Base-by-base conservation (phyloP, 1,140 invertebrate species). In the Trialeurodes vaporariorum region DNA sequence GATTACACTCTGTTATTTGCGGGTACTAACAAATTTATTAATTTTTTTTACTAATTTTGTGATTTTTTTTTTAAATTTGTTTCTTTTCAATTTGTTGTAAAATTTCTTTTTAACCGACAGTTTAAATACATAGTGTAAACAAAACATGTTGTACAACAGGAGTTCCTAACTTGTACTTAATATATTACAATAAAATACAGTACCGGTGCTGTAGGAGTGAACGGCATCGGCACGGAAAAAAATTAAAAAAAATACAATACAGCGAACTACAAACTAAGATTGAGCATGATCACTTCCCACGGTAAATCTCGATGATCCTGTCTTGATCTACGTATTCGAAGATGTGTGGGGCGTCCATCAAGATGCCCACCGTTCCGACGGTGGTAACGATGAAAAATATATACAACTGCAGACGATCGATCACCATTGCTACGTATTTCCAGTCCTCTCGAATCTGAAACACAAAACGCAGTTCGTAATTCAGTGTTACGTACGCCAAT, bases 401-500 rank as follows among this genome's bases (percentile, higher is more conserved):
- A 77, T 96, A 96, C 67, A 99, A 83, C 77, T 98, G 92, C 63
- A 99, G 82, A 73, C 97, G 87, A 83, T 99, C 97, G 73, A 99
- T 96, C 27, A 99, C 96, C 92, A 98, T 97, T 34, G 96, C 96
- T 9, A 99, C 95, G 78, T 98, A 99, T 77, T 98, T 98, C 97
- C 97, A 99, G 81, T 99, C 97, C 80, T 98, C 95, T 68, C 94
- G 86, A 67, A 95, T 94, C 94, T 98, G 78, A 26, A 83, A 81
- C 27, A 1, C 64, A 49, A 67, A 60, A 68, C 63, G 63, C 5
- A 27, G 24, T 49, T 17, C n/a, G n/a, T n/a, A n/a, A n/a, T n/a
- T n/a, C n/a, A n/a, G n/a, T n/a, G n/a, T n/a, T n/a, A n/a, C n/a
- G n/a, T n/a, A n/a, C n/a, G n/a, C n/a, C n/a, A n/a, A n/a, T n/a